Evolutionary conservation across 2,797 vertebrate species (phyloP).

Genomic region (Acropternis orthonyx): DNA sequence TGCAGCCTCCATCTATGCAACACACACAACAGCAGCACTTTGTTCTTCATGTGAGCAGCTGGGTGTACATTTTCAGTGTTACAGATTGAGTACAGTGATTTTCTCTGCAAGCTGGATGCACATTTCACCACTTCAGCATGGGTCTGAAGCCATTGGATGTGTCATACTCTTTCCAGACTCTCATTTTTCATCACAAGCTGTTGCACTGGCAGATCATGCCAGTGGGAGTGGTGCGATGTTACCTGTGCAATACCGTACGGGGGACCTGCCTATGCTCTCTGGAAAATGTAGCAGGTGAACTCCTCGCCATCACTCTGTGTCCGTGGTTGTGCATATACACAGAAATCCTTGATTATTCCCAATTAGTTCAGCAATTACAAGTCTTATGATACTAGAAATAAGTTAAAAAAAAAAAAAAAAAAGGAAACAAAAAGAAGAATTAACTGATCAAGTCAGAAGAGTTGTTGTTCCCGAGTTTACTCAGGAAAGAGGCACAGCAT

Average conservation of each 20-base stretch:
- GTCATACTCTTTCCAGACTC: accelerated
- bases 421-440: background rate
- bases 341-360: background rate
- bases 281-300: background rate
- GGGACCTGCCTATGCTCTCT: background rate
- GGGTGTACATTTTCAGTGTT: background rate
- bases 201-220: background rate
- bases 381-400: background rate
- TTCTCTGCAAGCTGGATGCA: background rate
- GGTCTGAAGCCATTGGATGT: background rate
- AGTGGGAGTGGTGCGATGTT: accelerated
- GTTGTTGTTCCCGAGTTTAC: background rate
- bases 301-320: background rate
- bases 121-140: background rate
- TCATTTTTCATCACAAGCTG: accelerated
- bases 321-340: background rate
- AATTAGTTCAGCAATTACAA: background rate
- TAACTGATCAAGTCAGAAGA: background rate
- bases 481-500: background rate
- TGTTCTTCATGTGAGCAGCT: background rate
- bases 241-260: background rate
- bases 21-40: background rate
- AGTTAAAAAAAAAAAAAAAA: background rate
- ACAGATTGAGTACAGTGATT: background rate
- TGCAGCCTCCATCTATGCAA: background rate